phyloP scores from a whole-genome alignment of 2,797 vertebrate species.

The Cynopterus sphinx region DNA sequence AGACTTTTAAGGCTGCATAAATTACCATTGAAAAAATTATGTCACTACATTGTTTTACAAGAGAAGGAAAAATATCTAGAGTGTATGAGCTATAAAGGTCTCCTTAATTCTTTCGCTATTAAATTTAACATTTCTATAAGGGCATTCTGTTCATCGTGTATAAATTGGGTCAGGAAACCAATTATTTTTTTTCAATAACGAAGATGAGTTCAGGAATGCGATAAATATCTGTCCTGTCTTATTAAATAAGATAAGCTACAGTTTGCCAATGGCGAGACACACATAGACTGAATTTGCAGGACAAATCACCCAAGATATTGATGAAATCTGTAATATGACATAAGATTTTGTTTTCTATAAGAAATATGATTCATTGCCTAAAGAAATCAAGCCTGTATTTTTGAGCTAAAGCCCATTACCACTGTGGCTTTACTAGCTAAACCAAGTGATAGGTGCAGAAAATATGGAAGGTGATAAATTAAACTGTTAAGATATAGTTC shows the following conservation, averaged over 20 bases:
- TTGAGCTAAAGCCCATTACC: background rate
- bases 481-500: background rate
- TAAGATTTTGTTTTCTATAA: background rate
- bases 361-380: background rate
- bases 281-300: background rate
- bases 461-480: background rate
- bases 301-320: background rate
- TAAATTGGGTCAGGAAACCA: background rate
- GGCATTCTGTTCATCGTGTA: background rate
- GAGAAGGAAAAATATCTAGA: background rate
- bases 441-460: background rate
- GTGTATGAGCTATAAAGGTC: background rate
- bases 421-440: background rate
- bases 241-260: background rate
- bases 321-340: background rate
- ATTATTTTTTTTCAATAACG: background rate
- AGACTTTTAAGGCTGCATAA: background rate
- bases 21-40: background rate
- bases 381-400: background rate
- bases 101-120: background rate
- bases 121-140: slow-evolving; percentile 2
- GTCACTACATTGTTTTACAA: background rate
- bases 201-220: background rate
- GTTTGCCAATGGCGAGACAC: background rate
- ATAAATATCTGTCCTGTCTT: background rate